These are phyloP conservation scores for Silvanus unidentatus DNA, from an alignment of 2,888 invertebrate species.

Conservation along the genomic window DNA sequence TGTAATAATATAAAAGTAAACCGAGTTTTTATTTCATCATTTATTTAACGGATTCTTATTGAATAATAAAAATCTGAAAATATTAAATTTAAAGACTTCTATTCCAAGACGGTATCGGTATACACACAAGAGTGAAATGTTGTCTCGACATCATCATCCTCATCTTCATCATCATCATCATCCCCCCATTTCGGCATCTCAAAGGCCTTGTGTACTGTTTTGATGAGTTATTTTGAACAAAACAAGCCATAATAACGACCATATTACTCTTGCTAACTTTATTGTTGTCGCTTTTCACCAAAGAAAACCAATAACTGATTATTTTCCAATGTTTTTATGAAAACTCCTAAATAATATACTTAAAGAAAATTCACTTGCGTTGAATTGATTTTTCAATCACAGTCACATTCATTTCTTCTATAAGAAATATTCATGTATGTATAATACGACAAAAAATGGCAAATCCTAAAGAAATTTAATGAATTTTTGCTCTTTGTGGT, in stretches of 20 bases:
- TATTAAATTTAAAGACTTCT: too few relatives aligned
- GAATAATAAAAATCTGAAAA: too few relatives aligned
- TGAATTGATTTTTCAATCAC: too few relatives aligned
- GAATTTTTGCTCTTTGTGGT: too few relatives aligned
- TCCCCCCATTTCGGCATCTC: background rate
- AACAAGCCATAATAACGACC: conserved; percentile 28
- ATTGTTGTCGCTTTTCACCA: conserved; percentile 20
- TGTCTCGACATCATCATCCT: too few relatives aligned
- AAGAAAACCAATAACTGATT: conserved; percentile 32
- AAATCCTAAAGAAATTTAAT: too few relatives aligned
- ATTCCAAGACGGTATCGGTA: too few relatives aligned
- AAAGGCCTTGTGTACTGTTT: conserved; percentile 21
- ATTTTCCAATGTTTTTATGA: conserved; percentile 34
- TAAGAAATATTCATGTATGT: too few relatives aligned
- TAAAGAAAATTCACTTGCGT: conserved; percentile 15
- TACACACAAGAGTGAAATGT: too few relatives aligned
- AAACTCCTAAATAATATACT: conserved; percentile 30
- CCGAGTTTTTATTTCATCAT: background rate
- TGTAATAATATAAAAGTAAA: background rate
- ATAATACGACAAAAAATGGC: too few relatives aligned
- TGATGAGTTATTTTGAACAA: conserved; percentile 37
- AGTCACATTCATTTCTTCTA: too few relatives aligned
- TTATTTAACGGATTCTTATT: background rate
- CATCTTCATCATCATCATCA: too few relatives aligned
- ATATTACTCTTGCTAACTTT: conserved; percentile 14